phyloP scores from a whole-genome alignment of 1,140 invertebrate genomes.

The Brachionus calyciflorus region DNA sequence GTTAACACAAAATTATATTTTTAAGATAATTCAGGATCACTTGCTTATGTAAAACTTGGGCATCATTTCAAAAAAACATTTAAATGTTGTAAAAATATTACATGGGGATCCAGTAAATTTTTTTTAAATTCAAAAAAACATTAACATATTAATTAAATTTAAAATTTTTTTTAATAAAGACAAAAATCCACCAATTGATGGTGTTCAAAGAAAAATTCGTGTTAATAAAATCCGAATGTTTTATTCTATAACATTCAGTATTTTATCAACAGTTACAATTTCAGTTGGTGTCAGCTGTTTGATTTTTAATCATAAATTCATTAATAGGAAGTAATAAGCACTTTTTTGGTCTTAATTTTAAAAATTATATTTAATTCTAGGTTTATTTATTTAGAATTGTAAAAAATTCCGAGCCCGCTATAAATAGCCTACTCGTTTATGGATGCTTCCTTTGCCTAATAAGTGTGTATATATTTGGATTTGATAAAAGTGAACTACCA shows the following conservation, averaged over 20 bases:
- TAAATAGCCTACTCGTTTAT: slow-evolving; percentile 90
- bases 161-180: not conserved
- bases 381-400: slow-evolving; percentile 79
- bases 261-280: slow-evolving; percentile 30
- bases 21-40: slow-evolving; percentile 10
- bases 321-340: slow-evolving; percentile 49
- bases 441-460: slow-evolving; percentile 89
- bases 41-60: slow-evolving; percentile 20
- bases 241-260: slow-evolving; percentile 2
- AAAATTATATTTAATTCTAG: slow-evolving; percentile 11
- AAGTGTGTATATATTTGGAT: slow-evolving; percentile 82
- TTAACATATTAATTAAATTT: not conserved
- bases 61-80: slow-evolving; percentile 44
- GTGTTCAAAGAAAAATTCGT: slow-evolving; percentile 29
- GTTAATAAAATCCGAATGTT: not conserved
- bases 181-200: slow-evolving; percentile 17
- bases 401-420: slow-evolving; percentile 88
- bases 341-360: not conserved
- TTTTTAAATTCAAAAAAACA: not conserved
- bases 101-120: slow-evolving; percentile 26
- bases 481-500: slow-evolving; percentile 61
- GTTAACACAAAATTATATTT: not conserved
- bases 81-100: slow-evolving; percentile 25
- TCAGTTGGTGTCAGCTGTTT: slow-evolving; percentile 47
- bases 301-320: slow-evolving; percentile 51